Base-by-base conservation (phyloP, 2,113 vertebrate genomes). In the Malurus cyaneus region DNA sequence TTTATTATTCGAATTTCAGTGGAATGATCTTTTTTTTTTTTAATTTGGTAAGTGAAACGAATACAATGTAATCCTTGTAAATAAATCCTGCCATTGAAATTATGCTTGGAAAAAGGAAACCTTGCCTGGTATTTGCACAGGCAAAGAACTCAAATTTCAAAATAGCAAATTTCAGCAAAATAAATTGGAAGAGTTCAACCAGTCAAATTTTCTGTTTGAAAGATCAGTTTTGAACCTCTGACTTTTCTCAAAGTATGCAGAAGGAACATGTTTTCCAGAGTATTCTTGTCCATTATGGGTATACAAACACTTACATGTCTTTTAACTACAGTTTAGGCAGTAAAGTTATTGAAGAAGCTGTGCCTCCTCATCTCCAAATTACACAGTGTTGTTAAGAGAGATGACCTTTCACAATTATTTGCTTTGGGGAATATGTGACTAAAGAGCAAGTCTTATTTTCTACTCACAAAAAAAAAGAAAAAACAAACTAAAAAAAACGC, bases 1-100 rank as follows among this genome's bases (percentile, higher is more conserved):
- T 86, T 95, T 96, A 83, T 89, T 88, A 91, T 95, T 77, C 50
- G 4, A n/a, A 83, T 92, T 96, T 86, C 76, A 88, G 41, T 49
- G 39, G 74, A 94, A 94, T 18, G 3, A 39, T 32, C 3, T 79
- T 88, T 92, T 79, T 91, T 82, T 21, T 49, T 49, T 23, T 39
- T 39, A 49, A 69, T 80, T 90, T 50, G 20, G 29, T 74, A 90
- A 86, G 52, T 78, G 76, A 92, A 95, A 89, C 41, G 5, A 83
- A 82, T 73, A 80, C 34, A 88, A 60, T 36, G 25, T 36, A 89
- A 83, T 66, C 39, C 49, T 86, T 92, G 74, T 39, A 93, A 91
- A 93, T 41, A 90, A 88, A 94, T 90, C 57, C 34, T 90, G 39
- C 14, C 31, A 66, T 29, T 83, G 60, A 80, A 96, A 90, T 74